phyloP scores from a whole-genome alignment of 1,140 invertebrate genomes.

The Zaprionus lachaisei region DNA sequence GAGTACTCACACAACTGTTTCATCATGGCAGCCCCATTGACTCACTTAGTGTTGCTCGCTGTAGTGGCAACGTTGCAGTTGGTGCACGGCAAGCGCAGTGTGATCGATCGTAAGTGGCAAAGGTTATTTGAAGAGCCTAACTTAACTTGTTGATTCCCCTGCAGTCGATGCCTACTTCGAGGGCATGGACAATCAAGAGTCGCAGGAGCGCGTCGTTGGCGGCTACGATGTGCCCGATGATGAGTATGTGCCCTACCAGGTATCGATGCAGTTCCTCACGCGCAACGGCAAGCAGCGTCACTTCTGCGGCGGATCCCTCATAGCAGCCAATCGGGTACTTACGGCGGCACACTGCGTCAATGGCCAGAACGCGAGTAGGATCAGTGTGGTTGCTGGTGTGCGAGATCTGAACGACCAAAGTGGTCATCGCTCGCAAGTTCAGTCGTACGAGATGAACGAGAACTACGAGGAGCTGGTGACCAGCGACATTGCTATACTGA shows the following conservation, averaged over 20 bases:
- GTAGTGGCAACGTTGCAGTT: not conserved
- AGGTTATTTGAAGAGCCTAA: too few relatives aligned
- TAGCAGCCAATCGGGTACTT: conserved; percentile 84
- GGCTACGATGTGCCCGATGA: conserved; percentile 70
- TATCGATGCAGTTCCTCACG: conserved; percentile 77
- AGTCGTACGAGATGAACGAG: conserved; percentile 74
- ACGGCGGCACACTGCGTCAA: conserved; percentile 86
- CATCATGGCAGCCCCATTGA: conserved; percentile 17
- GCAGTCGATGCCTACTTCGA: conserved; percentile 75
- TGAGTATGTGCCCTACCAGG: conserved; percentile 78
- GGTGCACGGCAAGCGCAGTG: conserved; percentile 31
- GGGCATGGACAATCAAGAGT: conserved; percentile 47
- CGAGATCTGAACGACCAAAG: conserved; percentile 74
- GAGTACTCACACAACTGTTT: conserved; percentile 12
- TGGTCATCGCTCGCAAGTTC: conserved; percentile 74
- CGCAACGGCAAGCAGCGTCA: conserved; percentile 67
- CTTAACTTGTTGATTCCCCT: not conserved
- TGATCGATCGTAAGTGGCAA: conserved; percentile 63
- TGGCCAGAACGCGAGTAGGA: conserved; percentile 75
- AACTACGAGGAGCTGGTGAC: conserved; percentile 77
- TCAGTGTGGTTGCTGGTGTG: conserved; percentile 85
- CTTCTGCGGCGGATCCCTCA: conserved; percentile 85
- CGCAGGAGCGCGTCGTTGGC: conserved; percentile 75
- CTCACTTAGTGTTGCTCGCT: conserved; percentile 26
- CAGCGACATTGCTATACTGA: conserved; percentile 83